These are phyloP conservation scores for Fabriciana adippe DNA, from an alignment of 2,888 invertebrate genomes.

Conservation along the genomic window DNA sequence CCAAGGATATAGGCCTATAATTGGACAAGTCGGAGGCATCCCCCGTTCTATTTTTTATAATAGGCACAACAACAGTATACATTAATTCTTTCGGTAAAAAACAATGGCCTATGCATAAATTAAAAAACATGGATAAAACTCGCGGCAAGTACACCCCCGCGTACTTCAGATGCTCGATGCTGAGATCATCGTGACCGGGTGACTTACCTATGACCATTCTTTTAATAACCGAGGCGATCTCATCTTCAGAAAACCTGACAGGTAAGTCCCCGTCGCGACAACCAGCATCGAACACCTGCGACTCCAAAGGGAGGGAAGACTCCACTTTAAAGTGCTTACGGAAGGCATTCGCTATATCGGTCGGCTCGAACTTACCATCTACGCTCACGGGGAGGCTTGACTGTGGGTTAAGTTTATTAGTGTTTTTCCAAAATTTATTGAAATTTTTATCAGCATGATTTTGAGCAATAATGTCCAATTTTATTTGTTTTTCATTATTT, in stretches of 20 bases:
- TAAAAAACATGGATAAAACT: conserved; percentile 11
- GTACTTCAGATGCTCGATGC: conserved; percentile 27
- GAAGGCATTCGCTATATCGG: conserved; percentile 30
- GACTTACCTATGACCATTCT: conserved; percentile 11
- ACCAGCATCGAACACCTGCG: conserved; percentile 4
- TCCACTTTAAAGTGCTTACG: conserved; percentile 16
- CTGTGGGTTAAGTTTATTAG: conserved; percentile 11
- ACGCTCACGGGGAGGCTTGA: conserved; percentile 33
- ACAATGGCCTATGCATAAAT: background rate
- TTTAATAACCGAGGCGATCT: conserved; percentile 15
- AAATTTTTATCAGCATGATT: conserved; percentile 22
- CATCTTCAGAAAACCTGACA: conserved; percentile 3
- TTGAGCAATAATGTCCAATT: conserved; percentile 32
- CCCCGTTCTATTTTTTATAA: conserved; percentile 22
- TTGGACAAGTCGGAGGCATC: conserved; percentile 12
- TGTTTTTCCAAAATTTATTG: conserved; percentile 28
- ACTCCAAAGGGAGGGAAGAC: background rate
- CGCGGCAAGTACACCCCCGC: conserved; percentile 23
- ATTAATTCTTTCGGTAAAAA: conserved; percentile 9
- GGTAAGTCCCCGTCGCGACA: background rate
- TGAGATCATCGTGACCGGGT: conserved; percentile 25
- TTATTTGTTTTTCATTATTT: conserved; percentile 29
- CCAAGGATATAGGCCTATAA: conserved; percentile 22
- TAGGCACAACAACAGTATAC: conserved; percentile 22
- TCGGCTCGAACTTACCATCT: conserved; percentile 23